These are phyloP conservation scores for Xanthorhoe designata DNA, from an alignment of 2,888 invertebrate genomes.

Conservation along the genomic window DNA sequence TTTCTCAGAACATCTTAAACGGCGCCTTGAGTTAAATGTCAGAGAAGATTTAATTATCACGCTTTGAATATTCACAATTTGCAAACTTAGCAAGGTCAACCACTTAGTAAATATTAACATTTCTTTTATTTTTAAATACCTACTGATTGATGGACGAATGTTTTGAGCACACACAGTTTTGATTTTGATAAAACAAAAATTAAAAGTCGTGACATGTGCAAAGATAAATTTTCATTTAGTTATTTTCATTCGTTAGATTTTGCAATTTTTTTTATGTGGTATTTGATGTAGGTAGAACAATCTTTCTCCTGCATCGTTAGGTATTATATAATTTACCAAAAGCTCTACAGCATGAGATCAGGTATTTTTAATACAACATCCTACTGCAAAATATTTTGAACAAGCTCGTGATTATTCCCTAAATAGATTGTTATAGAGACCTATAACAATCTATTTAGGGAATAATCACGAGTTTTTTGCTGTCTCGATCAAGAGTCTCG, in stretches of 20 bases:
- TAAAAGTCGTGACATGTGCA: neutral
- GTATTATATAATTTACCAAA: no score
- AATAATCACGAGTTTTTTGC: neutral
- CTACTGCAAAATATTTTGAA: neutral
- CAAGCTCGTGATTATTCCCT: no score
- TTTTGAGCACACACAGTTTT: neutral
- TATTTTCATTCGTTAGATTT: no score
- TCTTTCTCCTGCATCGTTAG: no score
- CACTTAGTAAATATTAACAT: constrained; percentile 9
- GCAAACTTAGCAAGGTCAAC: constrained; percentile 30
- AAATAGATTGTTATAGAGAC: no score
- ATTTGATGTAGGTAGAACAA: no score
- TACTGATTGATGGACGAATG: neutral
- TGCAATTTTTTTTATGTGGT: no score
- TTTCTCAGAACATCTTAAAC: neutral
- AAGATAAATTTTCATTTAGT: neutral
- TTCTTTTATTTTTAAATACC: neutral
- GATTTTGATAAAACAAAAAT: neutral
- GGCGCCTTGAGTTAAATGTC: constrained; percentile 34
- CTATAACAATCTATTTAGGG: neutral
- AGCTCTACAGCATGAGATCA: no score
- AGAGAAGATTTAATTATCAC: constrained; percentile 31
- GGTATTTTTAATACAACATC: neutral
- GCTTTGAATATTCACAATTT: constrained; percentile 39
- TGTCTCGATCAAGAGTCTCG: neutral